Conservation (phyloP, 2,113 vertebrate species). For the Tragelaphus imberbis region DNA sequence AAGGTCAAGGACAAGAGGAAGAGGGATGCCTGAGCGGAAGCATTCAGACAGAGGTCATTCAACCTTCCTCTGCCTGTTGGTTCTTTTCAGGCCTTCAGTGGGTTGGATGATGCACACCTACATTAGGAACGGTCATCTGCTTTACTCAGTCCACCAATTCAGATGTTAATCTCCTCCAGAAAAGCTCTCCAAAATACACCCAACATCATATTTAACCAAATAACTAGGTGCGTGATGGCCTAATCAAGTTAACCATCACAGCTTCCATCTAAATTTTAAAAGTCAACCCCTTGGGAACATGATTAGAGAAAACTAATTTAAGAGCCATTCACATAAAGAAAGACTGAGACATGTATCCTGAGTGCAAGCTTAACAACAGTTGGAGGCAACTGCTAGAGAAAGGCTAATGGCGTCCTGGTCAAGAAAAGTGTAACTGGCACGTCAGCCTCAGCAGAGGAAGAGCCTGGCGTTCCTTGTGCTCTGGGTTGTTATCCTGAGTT, state of each 20-base stretch:
- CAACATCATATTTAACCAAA: background rate
- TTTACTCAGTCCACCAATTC: background rate
- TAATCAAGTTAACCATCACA: background rate
- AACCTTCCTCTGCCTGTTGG: background rate
- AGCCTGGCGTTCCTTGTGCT: accelerated
- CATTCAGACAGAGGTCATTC: background rate
- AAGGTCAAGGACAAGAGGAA: background rate
- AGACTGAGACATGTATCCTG: background rate
- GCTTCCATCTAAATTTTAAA: background rate
- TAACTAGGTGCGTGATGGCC: background rate
- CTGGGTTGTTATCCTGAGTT: background rate
- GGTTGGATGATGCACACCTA: background rate
- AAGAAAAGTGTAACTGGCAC: background rate
- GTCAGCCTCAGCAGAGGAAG: background rate
- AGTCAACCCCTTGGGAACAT: background rate
- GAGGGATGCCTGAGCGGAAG: background rate
- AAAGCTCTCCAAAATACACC: background rate
- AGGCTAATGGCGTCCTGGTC: too few species aligned
- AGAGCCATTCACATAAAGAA: background rate
- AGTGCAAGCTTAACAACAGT: background rate
- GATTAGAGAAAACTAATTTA: background rate
- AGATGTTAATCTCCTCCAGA: background rate
- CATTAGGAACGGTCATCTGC: background rate
- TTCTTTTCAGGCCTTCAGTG: background rate
- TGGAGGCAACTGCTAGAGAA: background rate